Conservation (phyloP, 2,888 invertebrate species). For the Beris morrisii region DNA sequence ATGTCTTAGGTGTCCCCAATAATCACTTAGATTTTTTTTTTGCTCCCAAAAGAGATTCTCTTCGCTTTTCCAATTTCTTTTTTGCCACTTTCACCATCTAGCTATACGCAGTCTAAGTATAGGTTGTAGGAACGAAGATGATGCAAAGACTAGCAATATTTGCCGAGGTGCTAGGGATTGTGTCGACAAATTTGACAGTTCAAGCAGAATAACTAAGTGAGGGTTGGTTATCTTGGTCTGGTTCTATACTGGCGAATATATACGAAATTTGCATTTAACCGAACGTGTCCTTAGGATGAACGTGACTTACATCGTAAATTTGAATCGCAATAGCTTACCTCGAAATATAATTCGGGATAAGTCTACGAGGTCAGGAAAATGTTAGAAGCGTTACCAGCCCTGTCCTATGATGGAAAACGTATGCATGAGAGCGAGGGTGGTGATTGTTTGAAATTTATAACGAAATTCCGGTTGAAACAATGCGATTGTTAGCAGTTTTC, state of each 20-base stretch:
- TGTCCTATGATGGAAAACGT: background rate
- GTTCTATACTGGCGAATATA: conserved; percentile 15
- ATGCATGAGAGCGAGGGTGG: too few relatives aligned
- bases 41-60: conserved; percentile 1
- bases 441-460: too few relatives aligned
- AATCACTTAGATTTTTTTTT: background rate
- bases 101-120: background rate
- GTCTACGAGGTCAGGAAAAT: background rate
- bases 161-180: conserved; percentile 19
- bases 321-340: conserved; percentile 27
- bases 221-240: conserved; percentile 30
- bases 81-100: background rate
- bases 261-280: conserved; percentile 35
- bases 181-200: conserved; percentile 37
- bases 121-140: conserved; percentile 9
- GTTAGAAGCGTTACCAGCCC: background rate
- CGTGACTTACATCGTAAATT: conserved; percentile 37
- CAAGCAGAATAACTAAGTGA: conserved; percentile 37
- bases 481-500: too few relatives aligned
- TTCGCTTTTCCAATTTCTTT: conserved; percentile 3
- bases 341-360: conserved; percentile 21
- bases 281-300: conserved; percentile 35
- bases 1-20: conserved; percentile 20
- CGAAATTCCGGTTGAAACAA: too few relatives aligned
- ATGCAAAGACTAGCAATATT: conserved; percentile 27